Base-by-base conservation (phyloP, 2,797 vertebrate genomes). In the Manis pentadactyla region DNA sequence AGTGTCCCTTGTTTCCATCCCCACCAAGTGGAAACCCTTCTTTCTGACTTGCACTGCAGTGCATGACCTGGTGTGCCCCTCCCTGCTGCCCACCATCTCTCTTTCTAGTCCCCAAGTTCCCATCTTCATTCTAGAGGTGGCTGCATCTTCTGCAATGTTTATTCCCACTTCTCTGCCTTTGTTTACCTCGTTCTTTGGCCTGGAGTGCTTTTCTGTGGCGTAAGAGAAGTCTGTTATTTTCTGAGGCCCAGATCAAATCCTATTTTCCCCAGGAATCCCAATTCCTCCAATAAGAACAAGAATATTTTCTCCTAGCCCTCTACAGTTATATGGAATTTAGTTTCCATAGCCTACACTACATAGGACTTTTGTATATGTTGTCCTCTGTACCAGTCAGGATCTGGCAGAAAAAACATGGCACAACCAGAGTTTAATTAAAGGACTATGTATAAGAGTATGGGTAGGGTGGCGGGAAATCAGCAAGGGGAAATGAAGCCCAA, bases 181-280 rank as follows among this genome's bases (percentile, higher is more conserved):
- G 0, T 31, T 25, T 2, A 0, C 12, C 2, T 5, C 6, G 1
- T 11, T 53, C 31, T 39, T 73, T 5, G 21, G 46, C 27, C 39
- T 34, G 18, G 17, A n/a, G 31, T 53, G 39, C 7, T 21, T 90
- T 39, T 34, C 51, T 71, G 91, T n/a, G 46, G 19, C 37, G 3
- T 66, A 53, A 84, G 18, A 55, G 46, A 87, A 85, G 37, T 21
- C 18, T 74, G 27, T 34, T 34, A 51, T 61, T 81, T 87, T 66
- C 23, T 12, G 59, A 94, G 86, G 39, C 8, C n/a, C 27, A 27
- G 66, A 37, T 86, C 37, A 82, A 64, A 66, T 51, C 53, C 19
- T 66, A 3, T 21, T n/a, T 83, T 69, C 39, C 63, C 23, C 3
- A 18, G 37, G 55, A 94, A 88, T 29, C 63, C 64, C 51, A 9